phyloP scores from a whole-genome alignment of 2,888 invertebrate genomes.

The Tenthredo livida region DNA sequence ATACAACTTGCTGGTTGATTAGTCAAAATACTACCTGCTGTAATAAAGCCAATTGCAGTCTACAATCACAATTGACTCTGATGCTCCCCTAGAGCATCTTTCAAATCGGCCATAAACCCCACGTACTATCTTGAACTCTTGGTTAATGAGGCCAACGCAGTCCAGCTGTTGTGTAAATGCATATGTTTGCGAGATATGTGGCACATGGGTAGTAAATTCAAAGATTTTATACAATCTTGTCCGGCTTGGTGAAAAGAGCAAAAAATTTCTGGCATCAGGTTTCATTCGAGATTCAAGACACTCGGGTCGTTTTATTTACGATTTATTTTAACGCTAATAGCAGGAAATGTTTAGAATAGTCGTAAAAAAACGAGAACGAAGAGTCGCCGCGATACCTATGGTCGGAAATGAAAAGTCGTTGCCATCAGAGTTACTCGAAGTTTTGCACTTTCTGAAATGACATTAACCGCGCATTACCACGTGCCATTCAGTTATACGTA shows the following conservation, averaged over 20 bases:
- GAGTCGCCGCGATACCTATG: background rate
- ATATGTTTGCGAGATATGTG: background rate
- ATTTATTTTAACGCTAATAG: background rate
- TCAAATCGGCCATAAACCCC: conserved; percentile 1
- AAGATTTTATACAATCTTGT: background rate
- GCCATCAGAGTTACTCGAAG: background rate
- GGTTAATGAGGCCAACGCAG: conserved; percentile 16
- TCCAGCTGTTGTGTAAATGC: conserved; percentile 2
- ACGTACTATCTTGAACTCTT: background rate
- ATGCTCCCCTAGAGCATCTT: background rate
- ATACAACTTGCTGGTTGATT: conserved; percentile 27
- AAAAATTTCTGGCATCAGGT: background rate
- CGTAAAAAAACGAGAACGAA: background rate
- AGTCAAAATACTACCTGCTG: conserved; percentile 26
- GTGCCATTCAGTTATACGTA: background rate
- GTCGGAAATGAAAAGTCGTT: background rate
- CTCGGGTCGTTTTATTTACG: background rate
- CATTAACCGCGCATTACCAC: background rate
- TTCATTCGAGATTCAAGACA: background rate
- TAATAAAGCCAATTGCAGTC: conserved; percentile 7
- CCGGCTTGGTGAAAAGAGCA: background rate
- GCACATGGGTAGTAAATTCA: background rate
- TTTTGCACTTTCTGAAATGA: conserved; percentile 9
- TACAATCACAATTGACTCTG: conserved; percentile 20
- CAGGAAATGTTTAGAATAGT: background rate